phyloP scores from a whole-genome alignment of 2,113 vertebrate genomes.

The Atrichornis clamosus region DNA sequence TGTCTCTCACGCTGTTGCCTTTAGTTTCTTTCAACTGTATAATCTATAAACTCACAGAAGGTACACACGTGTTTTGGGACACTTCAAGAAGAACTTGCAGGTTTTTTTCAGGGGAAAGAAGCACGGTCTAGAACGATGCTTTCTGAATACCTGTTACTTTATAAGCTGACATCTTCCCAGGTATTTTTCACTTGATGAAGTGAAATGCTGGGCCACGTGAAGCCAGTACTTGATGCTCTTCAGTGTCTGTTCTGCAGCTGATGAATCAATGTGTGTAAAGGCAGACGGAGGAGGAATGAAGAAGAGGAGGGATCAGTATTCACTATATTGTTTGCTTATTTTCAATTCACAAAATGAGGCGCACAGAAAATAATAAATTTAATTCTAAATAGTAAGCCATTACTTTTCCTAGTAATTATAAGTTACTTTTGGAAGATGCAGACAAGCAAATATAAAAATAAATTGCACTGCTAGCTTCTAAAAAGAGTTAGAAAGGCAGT shows the following conservation, averaged over 20 bases:
- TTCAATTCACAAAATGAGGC: not conserved
- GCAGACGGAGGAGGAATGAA: not conserved
- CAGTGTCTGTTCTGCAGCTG: not conserved
- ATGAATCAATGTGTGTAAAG: not conserved
- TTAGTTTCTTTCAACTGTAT: not conserved
- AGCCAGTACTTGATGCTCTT: not conserved
- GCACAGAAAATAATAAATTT: not conserved
- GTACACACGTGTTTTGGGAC: accelerated
- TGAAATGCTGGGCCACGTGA: not conserved
- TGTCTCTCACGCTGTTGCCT: not conserved
- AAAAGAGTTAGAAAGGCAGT: not conserved
- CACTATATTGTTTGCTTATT: not conserved
- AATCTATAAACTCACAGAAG: accelerated
- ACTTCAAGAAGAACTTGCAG: not conserved
- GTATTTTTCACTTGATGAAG: not conserved
- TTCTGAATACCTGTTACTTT: not conserved
- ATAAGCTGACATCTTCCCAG: not conserved
- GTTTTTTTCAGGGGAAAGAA: not conserved
- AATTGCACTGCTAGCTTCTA: not conserved
- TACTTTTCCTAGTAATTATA: not conserved
- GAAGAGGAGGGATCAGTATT: not conserved
- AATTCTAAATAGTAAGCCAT: not conserved
- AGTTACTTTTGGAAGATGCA: not conserved
- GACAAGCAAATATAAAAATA: not conserved
- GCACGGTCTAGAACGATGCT: not conserved